phyloP scores from a whole-genome alignment of 2,888 invertebrate species.

The Nomada flava region DNA sequence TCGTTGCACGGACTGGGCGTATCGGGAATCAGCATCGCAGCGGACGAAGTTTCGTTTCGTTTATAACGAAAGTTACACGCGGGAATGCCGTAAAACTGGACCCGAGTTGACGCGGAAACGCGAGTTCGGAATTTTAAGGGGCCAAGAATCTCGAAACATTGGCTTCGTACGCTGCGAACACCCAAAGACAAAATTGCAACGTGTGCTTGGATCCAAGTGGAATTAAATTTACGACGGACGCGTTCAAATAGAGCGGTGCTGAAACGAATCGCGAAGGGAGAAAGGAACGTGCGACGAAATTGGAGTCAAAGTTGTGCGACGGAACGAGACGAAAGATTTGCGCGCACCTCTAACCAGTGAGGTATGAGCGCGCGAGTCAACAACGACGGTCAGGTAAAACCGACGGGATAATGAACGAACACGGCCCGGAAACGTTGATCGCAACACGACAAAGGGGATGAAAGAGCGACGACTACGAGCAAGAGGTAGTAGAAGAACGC shows the following conservation, averaged over 20 bases:
- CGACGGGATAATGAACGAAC: slow-evolving; percentile 36
- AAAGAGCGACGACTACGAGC: slow-evolving; percentile 34
- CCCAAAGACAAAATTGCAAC: slow-evolving; percentile 37
- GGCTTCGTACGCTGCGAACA: slow-evolving; percentile 54
- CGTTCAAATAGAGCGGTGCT: slow-evolving; percentile 43
- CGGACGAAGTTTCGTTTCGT: slow-evolving; percentile 42
- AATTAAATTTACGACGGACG: background rate
- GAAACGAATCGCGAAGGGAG: slow-evolving; percentile 37
- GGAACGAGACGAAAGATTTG: background rate
- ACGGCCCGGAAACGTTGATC: slow-evolving; percentile 46
- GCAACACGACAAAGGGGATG: slow-evolving; percentile 46
- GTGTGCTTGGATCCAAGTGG: slow-evolving; percentile 58
- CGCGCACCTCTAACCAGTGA: background rate
- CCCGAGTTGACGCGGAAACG: too few relatives aligned
- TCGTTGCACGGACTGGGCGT: slow-evolving; percentile 68
- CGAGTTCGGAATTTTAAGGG: too few relatives aligned
- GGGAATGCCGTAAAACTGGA: background rate
- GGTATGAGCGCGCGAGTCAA: background rate
- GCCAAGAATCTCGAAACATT: background rate
- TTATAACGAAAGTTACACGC: background rate
- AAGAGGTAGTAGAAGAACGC: slow-evolving; percentile 39
- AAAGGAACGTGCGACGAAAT: background rate
- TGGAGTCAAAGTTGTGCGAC: background rate
- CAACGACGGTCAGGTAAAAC: background rate
- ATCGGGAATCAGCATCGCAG: slow-evolving; percentile 47